These are phyloP conservation scores for Charanyca ferruginea DNA, from an alignment of 2,888 invertebrate species.

Conservation along the genomic window DNA sequence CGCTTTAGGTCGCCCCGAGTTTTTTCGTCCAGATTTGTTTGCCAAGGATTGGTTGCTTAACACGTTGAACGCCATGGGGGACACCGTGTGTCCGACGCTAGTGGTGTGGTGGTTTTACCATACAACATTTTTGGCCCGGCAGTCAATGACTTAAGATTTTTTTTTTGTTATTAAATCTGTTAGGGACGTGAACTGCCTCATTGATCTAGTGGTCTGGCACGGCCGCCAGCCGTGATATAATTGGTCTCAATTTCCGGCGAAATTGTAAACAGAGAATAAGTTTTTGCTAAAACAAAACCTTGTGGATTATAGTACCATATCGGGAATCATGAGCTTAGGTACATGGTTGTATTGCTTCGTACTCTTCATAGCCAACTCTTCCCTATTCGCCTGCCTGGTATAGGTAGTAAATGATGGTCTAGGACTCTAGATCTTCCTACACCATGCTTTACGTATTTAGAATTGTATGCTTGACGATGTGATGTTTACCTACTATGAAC, in stretches of 20 bases:
- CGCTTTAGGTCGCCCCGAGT: background rate
- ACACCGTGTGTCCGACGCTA: no score
- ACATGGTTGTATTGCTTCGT: background rate
- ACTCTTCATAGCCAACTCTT: no score
- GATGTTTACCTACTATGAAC: no score
- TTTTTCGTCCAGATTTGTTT: background rate
- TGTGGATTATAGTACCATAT: background rate
- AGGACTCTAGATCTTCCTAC: background rate
- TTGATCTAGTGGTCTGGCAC: conserved; percentile 14
- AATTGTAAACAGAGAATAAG: conserved; percentile 12
- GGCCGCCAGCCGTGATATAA: conserved; percentile 10
- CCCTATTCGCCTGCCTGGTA: background rate
- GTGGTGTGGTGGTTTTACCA: no score
- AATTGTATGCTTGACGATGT: background rate
- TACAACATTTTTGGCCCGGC: no score
- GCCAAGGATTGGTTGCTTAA: no score
- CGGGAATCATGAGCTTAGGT: background rate
- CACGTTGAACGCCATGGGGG: no score
- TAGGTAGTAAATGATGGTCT: background rate
- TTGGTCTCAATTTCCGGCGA: conserved; percentile 30
- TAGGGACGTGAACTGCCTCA: conserved; percentile 1
- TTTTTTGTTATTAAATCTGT: no score
- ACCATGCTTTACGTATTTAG: no score
- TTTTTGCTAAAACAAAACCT: conserved; percentile 9
- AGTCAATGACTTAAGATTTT: no score